Conservation (phyloP, 2,113 vertebrate species). For the Trachemys scripta region DNA sequence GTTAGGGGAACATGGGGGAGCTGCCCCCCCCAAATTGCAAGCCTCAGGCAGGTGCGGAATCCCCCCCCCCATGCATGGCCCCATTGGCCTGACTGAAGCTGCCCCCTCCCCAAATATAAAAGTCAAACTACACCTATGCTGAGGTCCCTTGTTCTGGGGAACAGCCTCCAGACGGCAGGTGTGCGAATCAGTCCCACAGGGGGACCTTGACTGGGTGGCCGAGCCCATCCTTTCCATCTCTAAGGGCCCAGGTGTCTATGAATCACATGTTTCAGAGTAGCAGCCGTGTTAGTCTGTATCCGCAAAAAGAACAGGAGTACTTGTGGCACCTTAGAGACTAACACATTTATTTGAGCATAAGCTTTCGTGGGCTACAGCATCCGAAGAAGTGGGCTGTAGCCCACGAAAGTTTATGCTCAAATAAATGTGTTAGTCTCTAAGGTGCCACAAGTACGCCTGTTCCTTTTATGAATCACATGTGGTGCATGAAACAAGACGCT, state of each 20-base stretch:
- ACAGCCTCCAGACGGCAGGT: not conserved
- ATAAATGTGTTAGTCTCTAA: too few species aligned
- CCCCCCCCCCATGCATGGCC: too few species aligned
- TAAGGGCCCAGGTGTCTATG: not conserved
- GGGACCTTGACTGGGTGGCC: not conserved
- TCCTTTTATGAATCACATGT: not conserved
- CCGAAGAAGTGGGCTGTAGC: too few species aligned
- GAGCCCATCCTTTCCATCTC: not conserved
- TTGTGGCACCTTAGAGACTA: too few species aligned
- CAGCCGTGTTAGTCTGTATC: too few species aligned
- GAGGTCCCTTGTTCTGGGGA: not conserved
- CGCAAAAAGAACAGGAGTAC: too few species aligned
- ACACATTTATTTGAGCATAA: too few species aligned
- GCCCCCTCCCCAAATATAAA: not conserved
- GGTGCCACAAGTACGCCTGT: too few species aligned
- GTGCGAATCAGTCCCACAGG: not conserved
- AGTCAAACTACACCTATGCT: not conserved
- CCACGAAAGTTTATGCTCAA: too few species aligned
- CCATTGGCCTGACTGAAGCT: not conserved
- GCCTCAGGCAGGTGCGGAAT: not conserved
- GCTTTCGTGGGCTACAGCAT: too few species aligned
- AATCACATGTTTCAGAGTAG: not conserved
- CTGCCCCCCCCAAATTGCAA: not conserved
- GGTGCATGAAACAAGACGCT: not conserved
- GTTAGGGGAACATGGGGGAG: not conserved